Evolutionary conservation across 2,113 vertebrate species (phyloP).

Genomic region (Symphodus melops): DNA sequence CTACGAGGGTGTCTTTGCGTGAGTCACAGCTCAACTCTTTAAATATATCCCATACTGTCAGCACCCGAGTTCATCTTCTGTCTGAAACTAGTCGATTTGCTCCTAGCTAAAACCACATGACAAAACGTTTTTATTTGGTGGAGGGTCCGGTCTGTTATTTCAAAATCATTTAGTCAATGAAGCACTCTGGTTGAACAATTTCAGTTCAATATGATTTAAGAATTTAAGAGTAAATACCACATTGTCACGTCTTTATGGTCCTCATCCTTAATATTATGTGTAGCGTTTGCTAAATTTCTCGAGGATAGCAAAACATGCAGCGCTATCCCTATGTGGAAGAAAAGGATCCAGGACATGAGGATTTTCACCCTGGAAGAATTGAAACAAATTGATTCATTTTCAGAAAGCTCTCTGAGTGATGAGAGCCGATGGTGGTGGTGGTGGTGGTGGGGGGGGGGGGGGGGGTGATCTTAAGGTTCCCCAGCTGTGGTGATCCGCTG

Average conservation of each 20-base stretch:
- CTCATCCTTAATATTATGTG: too few relatives aligned
- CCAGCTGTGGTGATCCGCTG: constrained; percentile 16
- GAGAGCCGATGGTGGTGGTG: constrained; percentile 30
- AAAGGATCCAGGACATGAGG: background rate
- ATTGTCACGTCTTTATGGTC: too few relatives aligned
- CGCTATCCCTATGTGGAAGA: too few relatives aligned
- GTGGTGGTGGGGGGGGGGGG: background rate
- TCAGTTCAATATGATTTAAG: too few relatives aligned
- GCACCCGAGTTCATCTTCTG: background rate
- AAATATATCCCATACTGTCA: background rate
- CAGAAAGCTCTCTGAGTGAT: background rate
- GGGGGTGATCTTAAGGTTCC: constrained; percentile 41
- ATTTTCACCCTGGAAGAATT: background rate
- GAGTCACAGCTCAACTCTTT: background rate
- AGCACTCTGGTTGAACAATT: too few relatives aligned
- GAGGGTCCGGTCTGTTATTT: too few relatives aligned
- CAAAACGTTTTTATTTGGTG: too few relatives aligned
- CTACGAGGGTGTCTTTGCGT: background rate
- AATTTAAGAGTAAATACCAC: too few relatives aligned
- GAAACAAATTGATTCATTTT: constrained; percentile 1
- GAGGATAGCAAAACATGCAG: background rate
- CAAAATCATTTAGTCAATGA: too few relatives aligned
- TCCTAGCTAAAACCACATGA: too few relatives aligned
- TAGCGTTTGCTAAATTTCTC: too few relatives aligned
- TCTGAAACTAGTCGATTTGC: background rate